Conservation (phyloP, 2,113 vertebrate genomes). For the Galeopterus variegatus region DNA sequence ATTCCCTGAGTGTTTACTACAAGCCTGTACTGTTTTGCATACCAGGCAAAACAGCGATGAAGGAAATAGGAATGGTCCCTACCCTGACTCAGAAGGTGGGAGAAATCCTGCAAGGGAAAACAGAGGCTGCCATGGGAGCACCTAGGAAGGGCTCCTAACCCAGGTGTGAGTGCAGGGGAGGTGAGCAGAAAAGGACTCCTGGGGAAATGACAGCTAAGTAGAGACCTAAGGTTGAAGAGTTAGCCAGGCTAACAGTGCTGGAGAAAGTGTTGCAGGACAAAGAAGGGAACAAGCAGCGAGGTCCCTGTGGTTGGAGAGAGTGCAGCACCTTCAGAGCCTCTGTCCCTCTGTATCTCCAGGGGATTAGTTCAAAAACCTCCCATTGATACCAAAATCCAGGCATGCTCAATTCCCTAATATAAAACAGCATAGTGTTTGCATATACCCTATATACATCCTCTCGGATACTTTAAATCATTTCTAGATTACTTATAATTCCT, state of each 20-base stretch:
- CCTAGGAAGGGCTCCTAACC: not conserved
- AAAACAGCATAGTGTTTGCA: too few relatives aligned
- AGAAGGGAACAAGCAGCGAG: not conserved
- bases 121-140: not conserved
- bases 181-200: not conserved
- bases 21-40: not conserved
- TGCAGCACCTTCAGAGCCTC: not conserved
- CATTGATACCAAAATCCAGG: too few relatives aligned
- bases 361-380: too few relatives aligned
- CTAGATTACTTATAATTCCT: too few relatives aligned
- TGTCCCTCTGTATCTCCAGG: too few relatives aligned
- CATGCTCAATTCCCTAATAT: too few relatives aligned
- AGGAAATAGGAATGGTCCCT: not conserved
- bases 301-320: not conserved
- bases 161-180: not conserved
- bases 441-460: too few relatives aligned
- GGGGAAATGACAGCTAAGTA: not conserved
- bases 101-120: not conserved
- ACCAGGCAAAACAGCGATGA: not conserved
- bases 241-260: not conserved
- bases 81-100: not conserved
- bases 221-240: not conserved
- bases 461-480: too few relatives aligned
- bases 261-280: not conserved
- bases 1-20: not conserved